phyloP scores from a whole-genome alignment of 2,797 vertebrate species.

The Delichon dasypus region DNA sequence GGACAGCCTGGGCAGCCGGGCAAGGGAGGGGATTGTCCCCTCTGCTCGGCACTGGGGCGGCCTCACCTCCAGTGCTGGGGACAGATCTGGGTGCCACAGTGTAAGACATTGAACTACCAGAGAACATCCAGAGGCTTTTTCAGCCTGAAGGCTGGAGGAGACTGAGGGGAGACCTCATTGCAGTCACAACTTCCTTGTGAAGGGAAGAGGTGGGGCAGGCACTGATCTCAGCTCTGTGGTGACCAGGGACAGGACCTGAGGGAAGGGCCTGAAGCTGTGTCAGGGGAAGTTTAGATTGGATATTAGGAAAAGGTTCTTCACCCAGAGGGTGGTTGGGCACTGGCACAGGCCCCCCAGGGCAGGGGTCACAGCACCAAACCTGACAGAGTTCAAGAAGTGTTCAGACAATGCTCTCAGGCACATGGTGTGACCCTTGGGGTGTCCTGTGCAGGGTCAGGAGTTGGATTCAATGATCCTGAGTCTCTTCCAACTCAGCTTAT shows the following conservation, averaged over 20 bases:
- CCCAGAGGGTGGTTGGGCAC: rapidly evolving
- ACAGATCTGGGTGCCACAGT: background rate
- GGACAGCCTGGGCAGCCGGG: background rate
- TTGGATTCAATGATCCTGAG: background rate
- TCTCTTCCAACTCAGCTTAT: background rate
- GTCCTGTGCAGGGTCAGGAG: background rate
- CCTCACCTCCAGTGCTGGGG: background rate
- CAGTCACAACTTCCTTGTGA: rapidly evolving
- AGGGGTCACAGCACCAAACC: background rate
- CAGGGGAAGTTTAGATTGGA: background rate
- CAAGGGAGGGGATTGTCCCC: background rate
- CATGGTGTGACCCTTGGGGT: background rate
- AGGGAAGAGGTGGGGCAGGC: background rate
- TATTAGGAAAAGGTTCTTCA: background rate
- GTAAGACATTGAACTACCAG: background rate
- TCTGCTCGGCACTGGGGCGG: background rate
- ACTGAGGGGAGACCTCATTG: background rate
- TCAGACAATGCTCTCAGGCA: background rate
- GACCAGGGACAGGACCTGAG: too few relatives aligned
- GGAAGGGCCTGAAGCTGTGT: background rate
- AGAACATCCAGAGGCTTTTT: background rate
- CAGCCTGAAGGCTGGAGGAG: background rate
- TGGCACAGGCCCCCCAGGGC: background rate
- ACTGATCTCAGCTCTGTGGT: background rate
- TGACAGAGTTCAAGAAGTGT: rapidly evolving